These are phyloP conservation scores for Promerops cafer DNA, from an alignment of 2,113 vertebrate species.

Conservation along the genomic window DNA sequence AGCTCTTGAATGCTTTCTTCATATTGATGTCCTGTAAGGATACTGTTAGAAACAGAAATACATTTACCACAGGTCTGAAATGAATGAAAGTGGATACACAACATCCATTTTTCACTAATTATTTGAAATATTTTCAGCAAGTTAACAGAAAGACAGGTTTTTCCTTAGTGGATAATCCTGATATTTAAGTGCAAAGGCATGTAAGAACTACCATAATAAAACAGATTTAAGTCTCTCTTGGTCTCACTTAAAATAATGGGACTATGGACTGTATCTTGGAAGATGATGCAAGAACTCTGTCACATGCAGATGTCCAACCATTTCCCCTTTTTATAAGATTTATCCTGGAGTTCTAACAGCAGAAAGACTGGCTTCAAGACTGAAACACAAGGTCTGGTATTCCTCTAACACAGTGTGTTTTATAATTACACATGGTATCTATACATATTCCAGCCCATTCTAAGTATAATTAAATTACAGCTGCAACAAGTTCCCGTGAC, in stretches of 20 bases:
- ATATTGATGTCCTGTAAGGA: conserved; percentile 99
- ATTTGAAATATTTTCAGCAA: neutral
- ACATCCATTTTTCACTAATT: neutral
- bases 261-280: neutral
- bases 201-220: neutral
- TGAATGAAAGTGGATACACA: neutral
- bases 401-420: neutral
- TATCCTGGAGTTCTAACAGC: neutral
- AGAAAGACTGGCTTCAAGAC: neutral
- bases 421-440: neutral
- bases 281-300: neutral
- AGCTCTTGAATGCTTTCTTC: conserved; percentile 98
- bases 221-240: neutral
- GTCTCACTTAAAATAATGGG: neutral
- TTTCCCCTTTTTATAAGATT: neutral
- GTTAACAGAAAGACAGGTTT: neutral
- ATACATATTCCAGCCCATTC: neutral
- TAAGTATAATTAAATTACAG: neutral
- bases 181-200: neutral
- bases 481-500: neutral
- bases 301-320: neutral
- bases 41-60: conserved; percentile 70
- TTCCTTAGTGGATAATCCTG: neutral
- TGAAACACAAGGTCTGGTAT: neutral
- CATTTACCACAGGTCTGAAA: neutral